A percentile compares a stretch with the other conserved stretches of the same genome.
These are phyloP conservation scores for Acholoe squamosa DNA, from an alignment of 2,888 invertebrate genomes.

Conservation along the genomic window DNA sequence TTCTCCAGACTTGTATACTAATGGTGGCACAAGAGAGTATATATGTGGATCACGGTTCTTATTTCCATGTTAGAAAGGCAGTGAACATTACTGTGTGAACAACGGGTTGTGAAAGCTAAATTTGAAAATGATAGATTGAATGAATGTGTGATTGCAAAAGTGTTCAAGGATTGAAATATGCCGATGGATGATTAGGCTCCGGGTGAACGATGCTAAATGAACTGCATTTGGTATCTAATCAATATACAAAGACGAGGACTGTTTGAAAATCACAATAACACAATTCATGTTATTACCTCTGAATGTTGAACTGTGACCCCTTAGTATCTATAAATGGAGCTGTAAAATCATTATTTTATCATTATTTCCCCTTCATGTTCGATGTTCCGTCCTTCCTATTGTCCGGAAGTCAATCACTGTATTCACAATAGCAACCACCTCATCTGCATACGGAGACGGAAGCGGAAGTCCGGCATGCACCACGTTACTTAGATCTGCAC, in stretches of 20 bases:
- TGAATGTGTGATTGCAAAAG: too few relatives aligned
- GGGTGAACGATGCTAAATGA: too few relatives aligned
- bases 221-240: too few relatives aligned
- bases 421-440: conserved; percentile 45
- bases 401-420: conserved; percentile 45
- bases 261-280: not conserved
- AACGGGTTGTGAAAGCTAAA: too few relatives aligned
- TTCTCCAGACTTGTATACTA: too few relatives aligned
- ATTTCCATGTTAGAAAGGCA: too few relatives aligned
- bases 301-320: not conserved
- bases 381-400: conserved; percentile 42
- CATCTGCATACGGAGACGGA: conserved; percentile 40
- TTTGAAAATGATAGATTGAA: too few relatives aligned
- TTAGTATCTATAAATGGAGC: not conserved
- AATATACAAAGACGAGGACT: not conserved
- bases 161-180: too few relatives aligned
- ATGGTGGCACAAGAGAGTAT: too few relatives aligned
- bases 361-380: not conserved
- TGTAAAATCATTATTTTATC: not conserved
- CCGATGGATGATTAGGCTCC: too few relatives aligned
- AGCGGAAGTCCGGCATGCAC: conserved; percentile 50
- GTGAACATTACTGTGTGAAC: too few relatives aligned
- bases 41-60: too few relatives aligned
- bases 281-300: not conserved
- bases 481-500: conserved; percentile 22